These are phyloP conservation scores for Psix sp. DNA, from an alignment of 1,140 invertebrate species.

Conservation along the genomic window DNA sequence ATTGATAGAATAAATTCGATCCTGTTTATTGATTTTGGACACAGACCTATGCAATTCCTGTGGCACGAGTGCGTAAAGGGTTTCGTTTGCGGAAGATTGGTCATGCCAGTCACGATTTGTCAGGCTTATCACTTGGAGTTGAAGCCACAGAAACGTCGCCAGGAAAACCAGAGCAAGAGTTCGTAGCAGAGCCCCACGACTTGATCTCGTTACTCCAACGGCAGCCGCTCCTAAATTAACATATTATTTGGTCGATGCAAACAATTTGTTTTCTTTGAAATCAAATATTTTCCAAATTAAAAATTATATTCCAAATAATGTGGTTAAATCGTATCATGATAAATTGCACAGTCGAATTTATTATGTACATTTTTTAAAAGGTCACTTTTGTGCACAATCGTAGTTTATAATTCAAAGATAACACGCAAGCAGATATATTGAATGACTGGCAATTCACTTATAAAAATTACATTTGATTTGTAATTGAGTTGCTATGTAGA, in stretches of 20 bases:
- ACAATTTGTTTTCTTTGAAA: constrained; percentile 5
- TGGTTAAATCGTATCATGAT: no score
- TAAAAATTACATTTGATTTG: no score
- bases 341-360: no score
- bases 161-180: constrained; percentile 81
- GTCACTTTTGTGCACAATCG: no score
- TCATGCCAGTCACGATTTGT: constrained; percentile 68
- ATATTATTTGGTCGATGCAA: constrained; percentile 7
- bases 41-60: constrained; percentile 74
- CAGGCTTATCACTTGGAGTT: constrained; percentile 82
- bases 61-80: constrained; percentile 73
- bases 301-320: background rate
- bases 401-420: no score
- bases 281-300: constrained; percentile 1
- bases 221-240: constrained; percentile 65
- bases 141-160: constrained; percentile 83
- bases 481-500: no score
- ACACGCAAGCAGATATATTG: no score
- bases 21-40: background rate
- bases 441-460: no score
- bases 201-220: constrained; percentile 67
- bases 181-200: constrained; percentile 78
- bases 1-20: no score
- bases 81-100: constrained; percentile 69
- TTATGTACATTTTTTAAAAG: no score